These are phyloP conservation scores for Drosophila kurseongensis DNA, from an alignment of 1,140 invertebrate species.

Conservation along the genomic window DNA sequence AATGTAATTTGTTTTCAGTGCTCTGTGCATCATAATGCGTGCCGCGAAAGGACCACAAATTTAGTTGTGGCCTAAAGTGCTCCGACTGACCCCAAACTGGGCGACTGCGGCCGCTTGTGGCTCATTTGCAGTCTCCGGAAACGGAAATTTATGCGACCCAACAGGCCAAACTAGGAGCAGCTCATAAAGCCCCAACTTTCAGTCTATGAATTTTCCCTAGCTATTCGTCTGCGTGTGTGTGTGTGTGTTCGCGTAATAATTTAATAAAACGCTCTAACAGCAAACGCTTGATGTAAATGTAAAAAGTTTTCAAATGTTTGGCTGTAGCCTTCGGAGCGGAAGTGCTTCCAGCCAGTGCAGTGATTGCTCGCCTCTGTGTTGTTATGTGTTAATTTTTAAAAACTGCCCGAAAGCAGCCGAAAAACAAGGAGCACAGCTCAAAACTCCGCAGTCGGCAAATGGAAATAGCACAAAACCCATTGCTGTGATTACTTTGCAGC, in stretches of 20 bases:
- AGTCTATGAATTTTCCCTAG: constrained; percentile 32
- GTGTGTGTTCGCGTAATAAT: constrained; percentile 65
- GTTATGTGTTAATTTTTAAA: constrained; percentile 80
- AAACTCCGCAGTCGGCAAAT: constrained; percentile 57
- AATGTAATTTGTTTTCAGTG: constrained; percentile 1
- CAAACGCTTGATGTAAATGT: constrained; percentile 80
- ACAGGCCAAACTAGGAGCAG: constrained; percentile 57
- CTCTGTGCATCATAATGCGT: constrained; percentile 69
- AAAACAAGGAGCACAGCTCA: constrained; percentile 37
- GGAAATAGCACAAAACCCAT: constrained; percentile 74
- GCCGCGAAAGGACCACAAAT: constrained; percentile 70
- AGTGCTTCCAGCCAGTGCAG: constrained; percentile 65
- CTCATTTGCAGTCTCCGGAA: constrained; percentile 72
- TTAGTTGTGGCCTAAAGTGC: constrained; percentile 41
- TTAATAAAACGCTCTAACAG: constrained; percentile 81
- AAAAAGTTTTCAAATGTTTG: constrained; percentile 82
- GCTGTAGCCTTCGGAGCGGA: constrained; percentile 60
- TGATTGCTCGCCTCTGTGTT: constrained; percentile 68
- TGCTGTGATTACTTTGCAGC: constrained; percentile 74
- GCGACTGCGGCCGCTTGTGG: constrained; percentile 52
- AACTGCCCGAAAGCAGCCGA: constrained; percentile 66
- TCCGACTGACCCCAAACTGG: constrained; percentile 51
- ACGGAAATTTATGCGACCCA: constrained; percentile 73
- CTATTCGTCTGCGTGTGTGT: not conserved
- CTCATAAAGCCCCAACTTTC: constrained; percentile 53